These are phyloP conservation scores for Hydrochoerus hydrochaeris DNA, from an alignment of 2,113 vertebrate species.

Conservation along the genomic window DNA sequence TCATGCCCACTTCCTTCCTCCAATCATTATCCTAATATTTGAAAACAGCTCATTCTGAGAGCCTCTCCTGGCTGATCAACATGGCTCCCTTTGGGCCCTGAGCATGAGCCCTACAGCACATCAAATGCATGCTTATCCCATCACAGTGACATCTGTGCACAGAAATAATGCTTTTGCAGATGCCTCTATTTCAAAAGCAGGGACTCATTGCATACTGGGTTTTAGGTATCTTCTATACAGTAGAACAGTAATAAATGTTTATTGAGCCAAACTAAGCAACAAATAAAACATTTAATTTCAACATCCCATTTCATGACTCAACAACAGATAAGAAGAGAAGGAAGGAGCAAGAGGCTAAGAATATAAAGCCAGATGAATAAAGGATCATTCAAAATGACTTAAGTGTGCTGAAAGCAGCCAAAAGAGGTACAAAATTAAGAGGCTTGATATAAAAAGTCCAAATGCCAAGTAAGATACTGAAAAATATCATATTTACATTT, in stretches of 20 bases:
- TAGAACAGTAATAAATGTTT: background rate
- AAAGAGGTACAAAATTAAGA: background rate
- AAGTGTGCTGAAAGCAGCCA: background rate
- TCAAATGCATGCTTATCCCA: fast-evolving
- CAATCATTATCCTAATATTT: background rate
- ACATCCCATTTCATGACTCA: background rate
- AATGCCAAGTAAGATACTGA: background rate
- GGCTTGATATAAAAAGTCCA: background rate
- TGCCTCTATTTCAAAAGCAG: background rate
- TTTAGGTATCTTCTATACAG: background rate
- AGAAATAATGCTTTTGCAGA: background rate
- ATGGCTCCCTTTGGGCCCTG: background rate
- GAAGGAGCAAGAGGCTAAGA: background rate
- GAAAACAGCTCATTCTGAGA: background rate
- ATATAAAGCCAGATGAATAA: background rate
- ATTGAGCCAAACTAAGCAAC: background rate
- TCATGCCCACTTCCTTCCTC: background rate
- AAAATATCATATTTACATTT: background rate
- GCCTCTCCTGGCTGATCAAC: background rate
- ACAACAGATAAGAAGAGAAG: background rate
- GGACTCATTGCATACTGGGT: too few relatives aligned
- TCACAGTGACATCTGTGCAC: background rate
- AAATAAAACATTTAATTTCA: background rate
- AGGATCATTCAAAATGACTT: background rate
- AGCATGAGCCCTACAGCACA: background rate